Percentiles rank a stretch among this genome's conserved stretches.
phyloP scores from a whole-genome alignment of 2,797 vertebrate genomes.

The Synanceia verrucosa region DNA sequence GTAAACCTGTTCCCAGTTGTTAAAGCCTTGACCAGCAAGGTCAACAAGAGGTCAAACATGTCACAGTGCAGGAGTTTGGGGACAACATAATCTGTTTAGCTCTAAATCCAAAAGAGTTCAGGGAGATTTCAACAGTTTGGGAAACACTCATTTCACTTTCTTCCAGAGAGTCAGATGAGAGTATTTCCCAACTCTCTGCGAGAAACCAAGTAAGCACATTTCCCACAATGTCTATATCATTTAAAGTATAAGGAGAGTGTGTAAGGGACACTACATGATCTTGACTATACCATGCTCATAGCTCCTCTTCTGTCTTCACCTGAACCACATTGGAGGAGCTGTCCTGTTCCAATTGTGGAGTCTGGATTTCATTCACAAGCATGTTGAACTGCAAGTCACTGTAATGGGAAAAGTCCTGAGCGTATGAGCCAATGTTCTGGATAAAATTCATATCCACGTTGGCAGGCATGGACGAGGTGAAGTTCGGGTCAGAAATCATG shows the following conservation, averaged over 20 bases:
- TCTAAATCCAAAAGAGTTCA: not conserved
- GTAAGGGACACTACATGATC: not conserved
- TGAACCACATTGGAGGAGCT: conserved; percentile 33
- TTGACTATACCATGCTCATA: conserved; percentile 44
- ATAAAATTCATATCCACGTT: conserved; percentile 66
- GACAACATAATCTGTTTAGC: not conserved
- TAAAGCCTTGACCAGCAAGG: conserved; percentile 72
- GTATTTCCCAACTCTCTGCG: not conserved
- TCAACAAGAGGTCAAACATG: conserved; percentile 2
- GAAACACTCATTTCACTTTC: not conserved
- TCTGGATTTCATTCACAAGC: conserved; percentile 76
- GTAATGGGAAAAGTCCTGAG: conserved; percentile 71
- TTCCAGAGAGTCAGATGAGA: not conserved
- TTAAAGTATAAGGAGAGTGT: not conserved
- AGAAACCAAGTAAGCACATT: not conserved
- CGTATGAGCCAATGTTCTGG: conserved; percentile 23
- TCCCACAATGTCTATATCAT: not conserved
- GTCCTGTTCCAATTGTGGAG: conserved; percentile 59
- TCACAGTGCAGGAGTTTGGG: not conserved
- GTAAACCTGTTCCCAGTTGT: conserved; percentile 2
- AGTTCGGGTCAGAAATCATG: not conserved
- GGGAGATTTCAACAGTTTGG: not conserved
- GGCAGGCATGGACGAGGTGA: not conserved
- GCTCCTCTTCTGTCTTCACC: conserved; percentile 75
- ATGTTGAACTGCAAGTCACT: conserved; percentile 78